Evolutionary conservation across 2,113 vertebrate species (phyloP).

Genomic region (Anguilla rostrata): DNA sequence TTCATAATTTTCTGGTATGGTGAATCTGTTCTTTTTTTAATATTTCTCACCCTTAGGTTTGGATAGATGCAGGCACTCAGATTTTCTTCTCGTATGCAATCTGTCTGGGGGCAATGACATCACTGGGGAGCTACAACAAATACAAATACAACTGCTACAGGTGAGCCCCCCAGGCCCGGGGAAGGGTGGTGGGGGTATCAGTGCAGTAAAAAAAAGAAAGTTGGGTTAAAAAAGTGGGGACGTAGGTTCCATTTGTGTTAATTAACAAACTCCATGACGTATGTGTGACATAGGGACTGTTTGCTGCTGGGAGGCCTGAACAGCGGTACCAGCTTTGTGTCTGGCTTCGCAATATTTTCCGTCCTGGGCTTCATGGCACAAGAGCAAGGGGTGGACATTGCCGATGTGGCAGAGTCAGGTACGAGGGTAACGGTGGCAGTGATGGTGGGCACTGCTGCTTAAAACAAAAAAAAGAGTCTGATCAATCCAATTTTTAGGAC

Average conservation of each 20-base stretch:
- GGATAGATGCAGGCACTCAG: slow-evolving; percentile 98
- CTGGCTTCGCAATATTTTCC: slow-evolving; percentile 99
- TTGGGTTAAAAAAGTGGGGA: slow-evolving; percentile 38
- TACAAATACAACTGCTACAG: slow-evolving; percentile 99
- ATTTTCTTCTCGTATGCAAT: slow-evolving; percentile 99
- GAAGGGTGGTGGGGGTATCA: slow-evolving; percentile 36
- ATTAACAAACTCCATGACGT: slow-evolving; percentile 99
- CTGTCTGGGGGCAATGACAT: slow-evolving; percentile 98
- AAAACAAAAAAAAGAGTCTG: slow-evolving; percentile 31
- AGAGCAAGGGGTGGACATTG: slow-evolving; percentile 99
- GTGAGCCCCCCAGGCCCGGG: slow-evolving; percentile 75
- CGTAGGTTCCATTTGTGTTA: slow-evolving; percentile 80
- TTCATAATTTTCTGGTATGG: slow-evolving; percentile 5
- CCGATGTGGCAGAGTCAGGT: slow-evolving; percentile 99
- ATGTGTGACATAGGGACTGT: slow-evolving; percentile 99
- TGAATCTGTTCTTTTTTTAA: slow-evolving; percentile 32
- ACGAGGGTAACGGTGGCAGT: slow-evolving; percentile 89
- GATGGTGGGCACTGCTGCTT: slow-evolving; percentile 95
- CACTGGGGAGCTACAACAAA: slow-evolving; percentile 99
- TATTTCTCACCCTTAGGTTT: slow-evolving; percentile 73
- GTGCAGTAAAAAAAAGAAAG: slow-evolving; percentile 44
- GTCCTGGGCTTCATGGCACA: slow-evolving; percentile 99
- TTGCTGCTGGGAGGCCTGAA: slow-evolving; percentile 99
- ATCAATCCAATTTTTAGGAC: slow-evolving; percentile 12
- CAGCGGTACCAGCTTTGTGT: slow-evolving; percentile 99